phyloP scores from a whole-genome alignment of 1,140 invertebrate genomes.

The Drosophila ogumai region DNA sequence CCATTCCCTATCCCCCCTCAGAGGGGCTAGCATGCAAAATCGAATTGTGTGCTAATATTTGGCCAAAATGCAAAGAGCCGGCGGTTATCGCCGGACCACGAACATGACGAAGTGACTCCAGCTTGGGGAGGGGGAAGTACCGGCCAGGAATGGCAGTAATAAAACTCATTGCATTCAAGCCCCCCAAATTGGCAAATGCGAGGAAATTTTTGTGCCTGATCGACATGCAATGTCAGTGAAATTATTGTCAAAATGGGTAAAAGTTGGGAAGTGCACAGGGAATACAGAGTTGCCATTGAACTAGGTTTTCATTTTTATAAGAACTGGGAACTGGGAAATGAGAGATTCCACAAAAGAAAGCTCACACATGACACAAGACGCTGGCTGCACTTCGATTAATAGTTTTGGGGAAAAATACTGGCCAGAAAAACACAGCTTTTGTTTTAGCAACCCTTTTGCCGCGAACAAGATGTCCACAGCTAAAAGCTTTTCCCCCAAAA shows the following conservation, averaged over 20 bases:
- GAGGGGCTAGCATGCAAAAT: slow-evolving; percentile 67
- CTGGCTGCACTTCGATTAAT: slow-evolving; percentile 33
- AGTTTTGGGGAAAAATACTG: slow-evolving; percentile 21
- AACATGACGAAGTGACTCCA: slow-evolving; percentile 65
- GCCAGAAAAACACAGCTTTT: slow-evolving; percentile 67
- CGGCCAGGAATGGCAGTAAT: slow-evolving; percentile 37
- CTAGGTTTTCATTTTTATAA: neutral
- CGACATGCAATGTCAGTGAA: slow-evolving; percentile 67
- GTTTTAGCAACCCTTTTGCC: slow-evolving; percentile 59
- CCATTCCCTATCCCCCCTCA: neutral
- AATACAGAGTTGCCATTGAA: neutral
- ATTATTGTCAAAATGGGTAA: slow-evolving; percentile 65
- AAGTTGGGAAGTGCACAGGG: slow-evolving; percentile 41
- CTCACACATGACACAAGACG: slow-evolving; percentile 15
- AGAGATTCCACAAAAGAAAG: slow-evolving; percentile 44
- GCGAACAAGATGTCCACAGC: slow-evolving; percentile 47
- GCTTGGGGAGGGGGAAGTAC: slow-evolving; percentile 24
- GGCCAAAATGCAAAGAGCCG: slow-evolving; percentile 44
- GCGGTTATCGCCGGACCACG: slow-evolving; percentile 36
- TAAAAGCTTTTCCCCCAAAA: slow-evolving; percentile 69
- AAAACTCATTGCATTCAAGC: slow-evolving; percentile 66
- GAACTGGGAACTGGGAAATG: neutral
- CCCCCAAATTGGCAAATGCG: slow-evolving; percentile 50
- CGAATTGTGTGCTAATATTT: slow-evolving; percentile 82
- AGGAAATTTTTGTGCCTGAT: slow-evolving; percentile 32